phyloP scores from a whole-genome alignment of 2,888 invertebrate genomes.

The Drosophila trichaetosa region DNA sequence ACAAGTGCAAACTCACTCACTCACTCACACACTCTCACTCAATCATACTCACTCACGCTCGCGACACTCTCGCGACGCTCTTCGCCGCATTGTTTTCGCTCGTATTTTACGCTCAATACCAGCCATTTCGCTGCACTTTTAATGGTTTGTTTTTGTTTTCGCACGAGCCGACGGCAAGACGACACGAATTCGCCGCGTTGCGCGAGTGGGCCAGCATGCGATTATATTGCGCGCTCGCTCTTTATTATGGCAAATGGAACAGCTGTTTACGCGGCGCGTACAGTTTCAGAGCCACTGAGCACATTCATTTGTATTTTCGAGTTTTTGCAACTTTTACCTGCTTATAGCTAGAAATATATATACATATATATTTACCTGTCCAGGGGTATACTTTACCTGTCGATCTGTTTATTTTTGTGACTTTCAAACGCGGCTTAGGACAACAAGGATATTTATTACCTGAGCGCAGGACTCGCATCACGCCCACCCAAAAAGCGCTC shows the following conservation, averaged over 20 bases:
- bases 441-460: slow-evolving; percentile 29
- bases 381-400: slow-evolving; percentile 39
- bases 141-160: slow-evolving; percentile 78
- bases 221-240: slow-evolving; percentile 34
- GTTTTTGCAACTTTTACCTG: slow-evolving; percentile 29
- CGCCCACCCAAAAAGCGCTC: slow-evolving; percentile 26
- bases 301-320: slow-evolving; percentile 14
- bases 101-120: slow-evolving; percentile 75
- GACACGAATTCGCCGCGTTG: slow-evolving; percentile 63
- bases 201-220: slow-evolving; percentile 58
- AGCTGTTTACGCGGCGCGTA: slow-evolving; percentile 63
- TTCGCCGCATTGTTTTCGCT: slow-evolving; percentile 78
- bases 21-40: slow-evolving; percentile 21
- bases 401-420: slow-evolving; percentile 54
- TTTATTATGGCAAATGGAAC: slow-evolving; percentile 72
- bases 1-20: slow-evolving; percentile 66
- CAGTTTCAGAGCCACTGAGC: slow-evolving; percentile 51
- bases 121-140: slow-evolving; percentile 68
- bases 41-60: slow-evolving; percentile 20
- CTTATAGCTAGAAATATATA: not conserved
- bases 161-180: slow-evolving; percentile 40
- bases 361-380: slow-evolving; percentile 50
- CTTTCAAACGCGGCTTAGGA: slow-evolving; percentile 74
- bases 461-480: slow-evolving; percentile 43
- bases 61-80: slow-evolving; percentile 29